Conservation (phyloP, 2,113 vertebrate genomes). For the Fulmarus glacialis region DNA sequence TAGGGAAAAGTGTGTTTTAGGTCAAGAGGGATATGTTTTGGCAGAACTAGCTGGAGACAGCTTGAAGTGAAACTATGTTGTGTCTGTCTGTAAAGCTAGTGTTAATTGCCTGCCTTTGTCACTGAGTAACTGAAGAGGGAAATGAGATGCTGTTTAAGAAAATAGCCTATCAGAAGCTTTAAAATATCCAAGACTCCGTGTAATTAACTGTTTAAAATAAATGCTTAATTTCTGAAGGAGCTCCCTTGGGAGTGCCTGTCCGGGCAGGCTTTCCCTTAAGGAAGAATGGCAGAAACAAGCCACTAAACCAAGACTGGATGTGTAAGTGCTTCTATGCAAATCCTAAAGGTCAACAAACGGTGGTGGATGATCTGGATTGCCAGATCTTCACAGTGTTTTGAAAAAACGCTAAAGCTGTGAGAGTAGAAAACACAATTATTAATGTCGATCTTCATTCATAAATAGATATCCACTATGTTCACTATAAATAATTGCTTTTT, state of each 20-base stretch:
- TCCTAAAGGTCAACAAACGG: fast-evolving
- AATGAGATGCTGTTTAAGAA: neutral
- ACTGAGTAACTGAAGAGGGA: neutral
- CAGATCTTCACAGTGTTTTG: neutral
- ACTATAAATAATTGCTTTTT: neutral
- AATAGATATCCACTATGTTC: neutral
- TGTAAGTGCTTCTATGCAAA: neutral
- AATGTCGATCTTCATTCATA: neutral
- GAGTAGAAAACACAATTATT: neutral
- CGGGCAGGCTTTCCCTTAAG: neutral
- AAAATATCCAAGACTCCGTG: neutral
- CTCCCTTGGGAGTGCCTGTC: neutral
- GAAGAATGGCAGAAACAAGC: neutral
- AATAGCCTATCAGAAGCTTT: neutral
- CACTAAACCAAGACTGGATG: neutral
- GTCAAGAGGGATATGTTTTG: neutral
- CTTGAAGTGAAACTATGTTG: neutral
- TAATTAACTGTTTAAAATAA: neutral
- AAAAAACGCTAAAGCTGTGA: neutral
- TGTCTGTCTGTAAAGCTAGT: neutral
- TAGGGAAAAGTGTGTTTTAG: neutral
- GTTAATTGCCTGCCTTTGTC: slow-evolving; percentile 17
- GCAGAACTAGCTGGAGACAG: neutral
- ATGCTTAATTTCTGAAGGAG: neutral
- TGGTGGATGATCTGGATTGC: neutral